Evolutionary conservation across 2,113 vertebrate species (phyloP).

Genomic region (Notothenia rossii): DNA sequence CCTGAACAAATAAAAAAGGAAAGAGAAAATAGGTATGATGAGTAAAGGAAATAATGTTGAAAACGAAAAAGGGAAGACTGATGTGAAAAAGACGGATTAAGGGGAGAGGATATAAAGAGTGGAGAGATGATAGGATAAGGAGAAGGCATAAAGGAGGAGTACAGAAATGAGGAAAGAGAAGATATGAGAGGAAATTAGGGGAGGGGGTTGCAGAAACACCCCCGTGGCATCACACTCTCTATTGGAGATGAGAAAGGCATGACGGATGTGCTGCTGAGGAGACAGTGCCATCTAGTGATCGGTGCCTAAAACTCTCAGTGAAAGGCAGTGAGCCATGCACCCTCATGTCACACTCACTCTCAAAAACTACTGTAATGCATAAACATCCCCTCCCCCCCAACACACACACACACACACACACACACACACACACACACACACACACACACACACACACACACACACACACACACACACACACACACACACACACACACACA

Average conservation of each 20-base stretch:
- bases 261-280: slow-evolving; percentile 18
- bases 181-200: not conserved
- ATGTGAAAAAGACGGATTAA: not conserved
- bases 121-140: not conserved
- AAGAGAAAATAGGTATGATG: not conserved
- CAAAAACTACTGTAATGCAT: slow-evolving; percentile 6
- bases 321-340: slow-evolving; percentile 7
- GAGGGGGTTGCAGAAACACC: slow-evolving; percentile 1
- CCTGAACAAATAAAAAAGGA: not conserved
- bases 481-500: no score
- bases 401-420: no score
- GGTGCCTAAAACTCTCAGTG: not conserved
- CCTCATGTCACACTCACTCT: slow-evolving; percentile 10
- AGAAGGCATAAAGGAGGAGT: not conserved
- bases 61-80: not conserved
- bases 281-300: slow-evolving; percentile 62
- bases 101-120: no score
- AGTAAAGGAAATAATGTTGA: not conserved
- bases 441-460: no score
- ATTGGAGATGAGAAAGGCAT: slow-evolving; percentile 14
- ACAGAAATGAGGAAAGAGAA: not conserved
- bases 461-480: no score
- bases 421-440: no score
- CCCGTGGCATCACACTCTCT: slow-evolving; percentile 6
- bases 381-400: slow-evolving; percentile 18